Evolutionary conservation across 1,140 invertebrate species (phyloP).

Genomic region (Andrena cerasifolii): DNA sequence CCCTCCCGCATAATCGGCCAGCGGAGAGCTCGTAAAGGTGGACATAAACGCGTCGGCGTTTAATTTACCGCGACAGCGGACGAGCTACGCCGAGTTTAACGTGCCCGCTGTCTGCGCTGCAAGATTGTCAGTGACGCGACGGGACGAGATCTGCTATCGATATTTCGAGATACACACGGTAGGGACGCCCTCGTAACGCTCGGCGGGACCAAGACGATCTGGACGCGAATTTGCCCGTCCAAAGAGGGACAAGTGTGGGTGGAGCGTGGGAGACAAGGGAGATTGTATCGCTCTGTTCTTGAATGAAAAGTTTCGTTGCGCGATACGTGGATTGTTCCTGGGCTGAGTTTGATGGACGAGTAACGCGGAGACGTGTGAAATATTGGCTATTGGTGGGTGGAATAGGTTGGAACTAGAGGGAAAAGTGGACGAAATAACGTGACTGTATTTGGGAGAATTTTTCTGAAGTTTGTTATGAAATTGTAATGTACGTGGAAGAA

Average conservation of each 20-base stretch:
- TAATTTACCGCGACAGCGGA: slow-evolving; percentile 24
- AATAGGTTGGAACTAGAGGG: no score
- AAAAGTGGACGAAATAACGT: no score
- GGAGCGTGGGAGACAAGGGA: no score
- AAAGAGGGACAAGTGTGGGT: no score
- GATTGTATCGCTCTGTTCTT: no score
- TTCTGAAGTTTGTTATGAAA: no score
- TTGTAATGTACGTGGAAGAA: no score
- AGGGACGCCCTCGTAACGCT: slow-evolving; percentile 12
- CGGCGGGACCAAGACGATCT: not conserved
- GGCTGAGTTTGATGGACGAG: slow-evolving; percentile 4
- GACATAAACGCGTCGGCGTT: slow-evolving; percentile 6
- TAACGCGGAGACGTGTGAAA: not conserved
- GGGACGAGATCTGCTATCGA: slow-evolving; percentile 15
- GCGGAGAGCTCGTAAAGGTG: slow-evolving; percentile 14
- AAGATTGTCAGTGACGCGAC: slow-evolving; percentile 8
- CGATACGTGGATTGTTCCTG: no score
- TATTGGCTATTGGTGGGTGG: no score
- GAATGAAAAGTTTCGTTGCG: no score
- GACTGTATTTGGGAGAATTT: no score
- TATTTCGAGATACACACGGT: slow-evolving; percentile 28
- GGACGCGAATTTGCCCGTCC: not conserved
- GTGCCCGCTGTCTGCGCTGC: not conserved
- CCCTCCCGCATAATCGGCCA: not conserved
- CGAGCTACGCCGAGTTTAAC: slow-evolving; percentile 2